Conservation (phyloP, 2,113 vertebrate species). For the Channa argus region DNA sequence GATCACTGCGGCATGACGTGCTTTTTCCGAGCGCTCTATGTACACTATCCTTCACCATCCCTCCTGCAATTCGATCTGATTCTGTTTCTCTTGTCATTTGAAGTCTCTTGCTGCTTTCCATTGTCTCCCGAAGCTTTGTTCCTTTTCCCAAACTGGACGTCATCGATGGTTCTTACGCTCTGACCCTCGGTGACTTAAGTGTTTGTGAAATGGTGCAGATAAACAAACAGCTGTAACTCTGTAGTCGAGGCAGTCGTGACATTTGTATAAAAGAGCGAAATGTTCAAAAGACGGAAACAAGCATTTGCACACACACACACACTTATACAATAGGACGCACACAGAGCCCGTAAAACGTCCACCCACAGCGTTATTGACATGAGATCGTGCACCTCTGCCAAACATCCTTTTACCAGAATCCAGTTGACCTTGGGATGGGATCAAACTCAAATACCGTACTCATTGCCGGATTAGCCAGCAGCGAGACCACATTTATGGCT, state of each 20-base stretch:
- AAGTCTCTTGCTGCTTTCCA: slow-evolving; percentile 5
- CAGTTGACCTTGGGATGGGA: slow-evolving; percentile 46
- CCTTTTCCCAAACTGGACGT: slow-evolving; percentile 23
- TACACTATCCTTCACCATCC: background rate
- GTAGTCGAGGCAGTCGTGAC: slow-evolving; percentile 7
- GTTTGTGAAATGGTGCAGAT: slow-evolving; percentile 34
- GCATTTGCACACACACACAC: slow-evolving; percentile 5
- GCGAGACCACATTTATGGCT: slow-evolving; percentile 49
- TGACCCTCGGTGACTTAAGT: slow-evolving; percentile 28
- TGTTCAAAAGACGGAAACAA: slow-evolving; percentile 18
- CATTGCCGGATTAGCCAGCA: slow-evolving; percentile 53
- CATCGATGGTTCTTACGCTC: slow-evolving; percentile 8
- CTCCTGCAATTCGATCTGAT: slow-evolving; percentile 10
- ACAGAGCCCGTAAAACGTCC: slow-evolving; percentile 63
- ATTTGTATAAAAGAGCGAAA: slow-evolving; percentile 27
- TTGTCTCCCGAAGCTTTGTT: slow-evolving; percentile 12
- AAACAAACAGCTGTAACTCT: slow-evolving; percentile 44
- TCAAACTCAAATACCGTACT: slow-evolving; percentile 44
- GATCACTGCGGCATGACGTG: slow-evolving; percentile 27
- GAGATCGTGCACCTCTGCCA: slow-evolving; percentile 59
- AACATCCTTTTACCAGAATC: slow-evolving; percentile 76
- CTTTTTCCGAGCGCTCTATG: background rate
- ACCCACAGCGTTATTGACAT: slow-evolving; percentile 62
- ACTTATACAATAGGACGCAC: slow-evolving; percentile 48
- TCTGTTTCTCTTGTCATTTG: slow-evolving; percentile 3